phyloP scores from a whole-genome alignment of 2,888 invertebrate genomes.

The Xestia rhomboidea region DNA sequence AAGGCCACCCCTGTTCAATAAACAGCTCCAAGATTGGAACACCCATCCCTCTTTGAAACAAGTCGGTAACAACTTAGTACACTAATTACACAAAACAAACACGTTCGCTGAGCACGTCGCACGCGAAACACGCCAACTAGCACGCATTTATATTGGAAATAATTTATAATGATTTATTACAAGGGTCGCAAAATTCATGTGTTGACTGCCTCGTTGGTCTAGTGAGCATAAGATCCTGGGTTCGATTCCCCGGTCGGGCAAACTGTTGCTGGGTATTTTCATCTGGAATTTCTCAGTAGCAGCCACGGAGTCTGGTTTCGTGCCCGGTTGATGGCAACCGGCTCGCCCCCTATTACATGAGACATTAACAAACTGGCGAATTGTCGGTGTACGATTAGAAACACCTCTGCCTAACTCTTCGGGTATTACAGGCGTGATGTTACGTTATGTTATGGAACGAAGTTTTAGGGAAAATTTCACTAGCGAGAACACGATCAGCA shows the following conservation, averaged over 20 bases:
- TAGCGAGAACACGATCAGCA: not conserved
- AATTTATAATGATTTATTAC: constrained; percentile 77
- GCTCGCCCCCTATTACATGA: no score
- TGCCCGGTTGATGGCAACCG: no score
- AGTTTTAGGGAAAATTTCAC: not conserved
- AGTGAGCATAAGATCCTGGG: no score
- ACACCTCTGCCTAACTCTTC: no score
- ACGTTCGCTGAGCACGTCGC: constrained; percentile 58
- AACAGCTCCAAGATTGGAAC: not conserved
- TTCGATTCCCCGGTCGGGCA: no score
- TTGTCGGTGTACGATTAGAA: no score
- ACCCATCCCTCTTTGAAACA: constrained; percentile 10
- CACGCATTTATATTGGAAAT: constrained; percentile 77
- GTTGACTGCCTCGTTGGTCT: no score
- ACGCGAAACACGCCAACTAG: constrained; percentile 67
- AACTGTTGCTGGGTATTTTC: no score
- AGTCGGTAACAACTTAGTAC: not conserved
- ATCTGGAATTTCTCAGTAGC: no score
- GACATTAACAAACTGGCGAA: no score
- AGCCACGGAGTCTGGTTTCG: no score
- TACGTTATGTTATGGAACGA: not conserved
- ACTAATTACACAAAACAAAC: constrained; percentile 64
- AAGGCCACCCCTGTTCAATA: not conserved
- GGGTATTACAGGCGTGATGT: no score
- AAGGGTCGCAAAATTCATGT: constrained; percentile 10